phyloP scores from a whole-genome alignment of 2,797 vertebrate species.

The Coluber constrictor region DNA sequence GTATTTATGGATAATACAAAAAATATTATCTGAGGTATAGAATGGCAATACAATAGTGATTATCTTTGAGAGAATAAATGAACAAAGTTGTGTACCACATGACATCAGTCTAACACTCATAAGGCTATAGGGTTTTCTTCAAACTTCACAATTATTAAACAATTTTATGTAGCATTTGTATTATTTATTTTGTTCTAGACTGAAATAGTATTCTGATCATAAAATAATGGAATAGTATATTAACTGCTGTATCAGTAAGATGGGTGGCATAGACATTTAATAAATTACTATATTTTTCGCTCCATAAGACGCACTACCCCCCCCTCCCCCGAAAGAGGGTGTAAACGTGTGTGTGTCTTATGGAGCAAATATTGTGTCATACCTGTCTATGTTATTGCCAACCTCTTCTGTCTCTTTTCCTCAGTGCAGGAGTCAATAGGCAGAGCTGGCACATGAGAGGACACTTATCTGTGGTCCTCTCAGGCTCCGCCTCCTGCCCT shows the following conservation, averaged over 20 bases:
- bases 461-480: too few relatives aligned
- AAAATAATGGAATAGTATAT: background rate
- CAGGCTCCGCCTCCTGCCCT: too few relatives aligned
- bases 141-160: background rate
- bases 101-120: background rate
- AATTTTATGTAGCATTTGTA: background rate
- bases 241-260: background rate
- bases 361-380: too few relatives aligned
- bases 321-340: too few relatives aligned
- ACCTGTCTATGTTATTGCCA: too few relatives aligned
- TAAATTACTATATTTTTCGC: background rate
- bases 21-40: background rate
- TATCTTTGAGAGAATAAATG: background rate
- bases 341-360: too few relatives aligned
- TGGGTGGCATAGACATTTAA: background rate
- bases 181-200: background rate
- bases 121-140: background rate
- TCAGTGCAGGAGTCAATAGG: too few relatives aligned
- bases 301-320: too few relatives aligned
- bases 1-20: background rate
- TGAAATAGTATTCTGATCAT: background rate
- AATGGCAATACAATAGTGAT: background rate
- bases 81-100: background rate
- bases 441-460: too few relatives aligned
- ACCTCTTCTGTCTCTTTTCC: too few relatives aligned